phyloP scores from a whole-genome alignment of 92 coral and sea anemone genomes.

The Porites lobata region DNA sequence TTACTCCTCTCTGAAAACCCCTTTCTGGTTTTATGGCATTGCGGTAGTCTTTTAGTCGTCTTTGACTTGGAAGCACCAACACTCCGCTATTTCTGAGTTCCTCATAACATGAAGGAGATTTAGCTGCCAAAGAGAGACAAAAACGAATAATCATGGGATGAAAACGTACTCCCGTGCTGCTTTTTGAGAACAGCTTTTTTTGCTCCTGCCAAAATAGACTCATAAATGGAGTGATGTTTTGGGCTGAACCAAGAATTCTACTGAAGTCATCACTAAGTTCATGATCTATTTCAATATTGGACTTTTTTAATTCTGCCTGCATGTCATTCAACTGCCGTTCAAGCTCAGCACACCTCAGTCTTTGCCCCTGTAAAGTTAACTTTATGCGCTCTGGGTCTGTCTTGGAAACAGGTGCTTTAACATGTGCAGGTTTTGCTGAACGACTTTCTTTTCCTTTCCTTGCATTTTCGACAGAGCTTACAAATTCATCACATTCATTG shows the following conservation, averaged over 20 bases:
- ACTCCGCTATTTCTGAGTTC: no score
- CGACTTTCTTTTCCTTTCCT: constrained; percentile 54
- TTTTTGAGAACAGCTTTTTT: constrained; percentile 55
- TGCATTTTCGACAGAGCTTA: constrained; percentile 40
- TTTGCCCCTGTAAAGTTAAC: constrained; percentile 68
- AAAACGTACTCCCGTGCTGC: constrained; percentile 60
- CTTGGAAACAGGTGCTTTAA: constrained; percentile 65
- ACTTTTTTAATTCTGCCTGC: constrained; percentile 52
- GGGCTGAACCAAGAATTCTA: constrained; percentile 46
- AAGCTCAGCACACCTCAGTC: constrained; percentile 68
- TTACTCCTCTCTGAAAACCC: no score
- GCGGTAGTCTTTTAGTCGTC: no score
- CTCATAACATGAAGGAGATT: constrained; percentile 71
- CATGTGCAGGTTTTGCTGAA: constrained; percentile 50
- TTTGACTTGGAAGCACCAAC: no score
- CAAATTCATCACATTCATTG: constrained; percentile 16
- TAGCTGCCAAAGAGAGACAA: constrained; percentile 58
- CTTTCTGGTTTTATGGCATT: no score
- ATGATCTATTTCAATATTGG: constrained; percentile 55
- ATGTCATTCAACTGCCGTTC: constrained; percentile 55
- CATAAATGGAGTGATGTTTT: constrained; percentile 67
- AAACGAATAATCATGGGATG: constrained; percentile 72
- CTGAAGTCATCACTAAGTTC: constrained; percentile 64
- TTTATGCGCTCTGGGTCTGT: constrained; percentile 68
- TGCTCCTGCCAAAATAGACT: constrained; percentile 75